Base-by-base conservation (phyloP, 2,888 invertebrate genomes). In the Tromatobia lineatoria region DNA sequence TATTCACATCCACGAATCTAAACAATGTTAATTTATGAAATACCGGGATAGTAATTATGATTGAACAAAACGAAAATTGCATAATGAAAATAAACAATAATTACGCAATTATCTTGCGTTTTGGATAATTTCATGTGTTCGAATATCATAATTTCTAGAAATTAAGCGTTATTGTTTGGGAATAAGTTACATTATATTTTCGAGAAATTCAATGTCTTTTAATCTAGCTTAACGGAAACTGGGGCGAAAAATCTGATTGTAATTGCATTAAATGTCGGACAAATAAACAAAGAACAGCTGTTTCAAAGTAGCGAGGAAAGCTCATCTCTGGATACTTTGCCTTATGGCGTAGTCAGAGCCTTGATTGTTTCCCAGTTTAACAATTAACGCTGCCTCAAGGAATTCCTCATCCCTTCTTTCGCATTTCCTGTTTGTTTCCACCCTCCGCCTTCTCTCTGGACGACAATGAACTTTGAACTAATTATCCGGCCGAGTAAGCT, bases 391-490 rank as follows among this genome's bases (percentile, higher is more conserved):
- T 10, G 29, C 61, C 38, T 13, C 25, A 42, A 67, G 50, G 57
- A 82, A 67, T 20, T 64, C 29, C 52, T 45, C 64, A 25, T 11
- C 29, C 25, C 47, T 59, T 66, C 47, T 69, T 34, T 42, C 42
- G 69, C 69, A n/a, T 76, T 76, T 78, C 52, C n/a, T 38, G 64
- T 71, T 70, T 23, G 11, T 50, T 29, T 38, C 50, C 25, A 45
- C 23, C 29, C 18, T 50, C 13, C 50, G n/a, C 54, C 23, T 66
- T 75, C 42, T n/a, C 45, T 70, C 42, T 13, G 45, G n/a, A 61
- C 67, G 64, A 74, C 79, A 74, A 82, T 77, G 71, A 82, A 82
- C 77, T 67, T n/a, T n/a, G 57, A 77, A 82, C 71, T 77, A 77
- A 82, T 82, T 82, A 82, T 77, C 71, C 82, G 71, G 23, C 11